phyloP scores from a whole-genome alignment of 92 coral and sea anemone species.

The Paramuricea clavata region DNA sequence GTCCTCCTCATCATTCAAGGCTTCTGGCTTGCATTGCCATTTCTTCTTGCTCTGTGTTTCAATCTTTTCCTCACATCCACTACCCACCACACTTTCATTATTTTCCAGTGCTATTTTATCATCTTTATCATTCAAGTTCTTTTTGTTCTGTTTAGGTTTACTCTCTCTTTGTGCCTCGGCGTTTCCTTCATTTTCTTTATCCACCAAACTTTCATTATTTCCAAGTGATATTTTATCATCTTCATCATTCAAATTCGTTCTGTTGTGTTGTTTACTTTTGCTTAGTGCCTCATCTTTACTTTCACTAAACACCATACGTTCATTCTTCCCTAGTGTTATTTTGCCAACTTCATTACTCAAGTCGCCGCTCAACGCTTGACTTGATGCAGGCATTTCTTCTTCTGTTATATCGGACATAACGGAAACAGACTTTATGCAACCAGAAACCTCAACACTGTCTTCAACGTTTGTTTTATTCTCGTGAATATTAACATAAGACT shows the following conservation, averaged over 20 bases:
- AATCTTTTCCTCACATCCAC: neutral
- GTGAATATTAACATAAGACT: neutral
- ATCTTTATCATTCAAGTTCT: neutral
- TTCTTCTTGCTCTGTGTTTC: neutral
- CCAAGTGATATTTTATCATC: neutral
- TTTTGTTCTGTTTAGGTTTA: neutral
- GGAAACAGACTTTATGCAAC: neutral
- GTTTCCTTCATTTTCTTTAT: conserved; percentile 17
- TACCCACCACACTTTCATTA: neutral
- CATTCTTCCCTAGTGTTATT: neutral
- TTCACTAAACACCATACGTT: neutral
- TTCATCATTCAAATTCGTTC: neutral
- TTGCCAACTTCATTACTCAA: neutral
- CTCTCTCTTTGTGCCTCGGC: conserved; percentile 61
- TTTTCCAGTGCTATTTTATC: neutral
- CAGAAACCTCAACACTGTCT: neutral
- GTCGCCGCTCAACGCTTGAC: neutral
- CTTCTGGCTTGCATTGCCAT: neutral
- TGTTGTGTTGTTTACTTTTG: too few species aligned
- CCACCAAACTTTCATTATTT: neutral
- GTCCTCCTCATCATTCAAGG: neutral
- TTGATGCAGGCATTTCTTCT: neutral
- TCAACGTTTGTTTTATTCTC: neutral
- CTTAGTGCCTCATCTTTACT: neutral
- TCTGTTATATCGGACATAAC: neutral